Base-by-base conservation (phyloP, 2,797 vertebrate genomes). In the Spondyliosoma cantharus region DNA sequence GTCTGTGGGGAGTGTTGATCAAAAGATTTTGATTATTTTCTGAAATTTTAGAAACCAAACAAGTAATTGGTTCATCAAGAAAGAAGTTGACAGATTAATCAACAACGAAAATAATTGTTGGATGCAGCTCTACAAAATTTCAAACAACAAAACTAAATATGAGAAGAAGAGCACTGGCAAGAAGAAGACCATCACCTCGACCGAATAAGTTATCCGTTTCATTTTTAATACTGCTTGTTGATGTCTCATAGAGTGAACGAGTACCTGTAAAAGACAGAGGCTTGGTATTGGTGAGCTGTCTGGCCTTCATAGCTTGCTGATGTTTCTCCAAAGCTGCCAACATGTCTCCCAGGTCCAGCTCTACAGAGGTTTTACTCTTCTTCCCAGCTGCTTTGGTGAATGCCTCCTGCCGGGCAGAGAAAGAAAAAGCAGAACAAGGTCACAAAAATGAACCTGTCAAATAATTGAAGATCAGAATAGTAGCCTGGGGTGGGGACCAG, bases 321-420 rank as follows among this genome's bases (percentile, higher is more conserved):
- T 99, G 98, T 80, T 97, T 98, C 91, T 98, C 97, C 82, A 99
- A 94, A 81, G 97, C 98, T 68, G 97, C 97, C 74, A 99, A 87
- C 97, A 99, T 99, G 84, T 99, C 98, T 0, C 98, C 98, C 82
- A 99, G 92, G 86, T 99, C 98, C 46, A 99, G 81, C 94, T 98
- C 97, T 1, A 99, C 97, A 0, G 96, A 97, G 3, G 97, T 96
- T 92, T 99, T 98, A 83, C 96, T 99, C 93, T 99, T 99, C 91
- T 98, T 99, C 56, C 97, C 98, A 71, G 98, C 97, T 20, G 97
- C 97, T 93, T 99, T 99, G 68, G 96, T 97, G 84, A 99, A 93
- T 4, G 97, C 97, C 91, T 99, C 98, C 98, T 99, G 43, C 8
- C 84, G 75, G 7, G 25, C 3, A 7, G 66, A 7, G 56, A 79